Conservation (phyloP, 2,888 invertebrate species). For the Synergus gifuensis region DNA sequence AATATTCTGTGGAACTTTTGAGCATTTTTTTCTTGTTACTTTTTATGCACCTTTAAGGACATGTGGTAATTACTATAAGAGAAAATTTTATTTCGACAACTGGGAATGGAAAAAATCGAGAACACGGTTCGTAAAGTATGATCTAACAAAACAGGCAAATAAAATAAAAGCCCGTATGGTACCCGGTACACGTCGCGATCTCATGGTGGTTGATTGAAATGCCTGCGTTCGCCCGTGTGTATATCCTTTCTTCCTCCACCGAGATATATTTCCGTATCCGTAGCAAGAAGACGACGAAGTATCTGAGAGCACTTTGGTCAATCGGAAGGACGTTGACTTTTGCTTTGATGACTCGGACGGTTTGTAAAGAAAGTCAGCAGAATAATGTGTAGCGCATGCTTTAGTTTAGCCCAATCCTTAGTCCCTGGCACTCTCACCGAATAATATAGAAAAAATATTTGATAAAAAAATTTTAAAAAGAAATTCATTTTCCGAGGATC, state of each 20-base stretch:
- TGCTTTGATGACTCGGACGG: constrained; percentile 52
- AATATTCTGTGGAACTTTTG: neutral
- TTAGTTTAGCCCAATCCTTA: constrained; percentile 54
- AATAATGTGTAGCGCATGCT: constrained; percentile 73
- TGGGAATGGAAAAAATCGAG: constrained; percentile 21
- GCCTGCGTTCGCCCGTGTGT: constrained; percentile 46
- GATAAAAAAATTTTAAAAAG: neutral
- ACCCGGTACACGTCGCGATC: constrained; percentile 62
- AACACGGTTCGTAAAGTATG: constrained; percentile 30
- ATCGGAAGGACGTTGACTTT: constrained; percentile 45
- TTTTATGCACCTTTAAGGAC: neutral
- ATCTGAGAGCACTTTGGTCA: constrained; percentile 23
- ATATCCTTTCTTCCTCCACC: constrained; percentile 36
- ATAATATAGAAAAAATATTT: constrained; percentile 9
- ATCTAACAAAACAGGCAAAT: constrained; percentile 11
- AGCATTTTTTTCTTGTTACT: neutral
- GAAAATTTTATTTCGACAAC: too few species aligned
- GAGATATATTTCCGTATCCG: constrained; percentile 27
- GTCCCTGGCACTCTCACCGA: constrained; percentile 53
- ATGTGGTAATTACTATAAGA: neutral
- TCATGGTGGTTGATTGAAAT: constrained; percentile 65
- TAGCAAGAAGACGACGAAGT: constrained; percentile 18
- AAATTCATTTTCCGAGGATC: constrained; percentile 14
- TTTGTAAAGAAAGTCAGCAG: constrained; percentile 61
- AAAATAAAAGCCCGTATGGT: constrained; percentile 11